phyloP scores from a whole-genome alignment of 2,888 invertebrate genomes.

The Cheiracanthium punctorium region DNA sequence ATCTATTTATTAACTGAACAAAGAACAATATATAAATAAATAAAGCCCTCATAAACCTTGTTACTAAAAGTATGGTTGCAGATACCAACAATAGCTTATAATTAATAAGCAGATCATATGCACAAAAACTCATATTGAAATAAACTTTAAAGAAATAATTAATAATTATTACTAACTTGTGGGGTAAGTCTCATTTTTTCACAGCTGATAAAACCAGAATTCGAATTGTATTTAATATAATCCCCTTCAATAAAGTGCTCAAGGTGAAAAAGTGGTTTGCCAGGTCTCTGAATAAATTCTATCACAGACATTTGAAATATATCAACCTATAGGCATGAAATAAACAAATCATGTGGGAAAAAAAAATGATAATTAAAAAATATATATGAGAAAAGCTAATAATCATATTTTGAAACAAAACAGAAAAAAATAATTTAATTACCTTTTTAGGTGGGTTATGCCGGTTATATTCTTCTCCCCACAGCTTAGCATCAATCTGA shows the following conservation, averaged over 20 bases:
- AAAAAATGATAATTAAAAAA: background rate
- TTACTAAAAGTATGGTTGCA: background rate
- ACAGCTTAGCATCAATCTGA: conserved; percentile 81
- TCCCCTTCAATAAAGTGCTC: conserved; percentile 80
- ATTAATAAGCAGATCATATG: too few relatives aligned
- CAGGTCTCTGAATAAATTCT: conserved; percentile 78
- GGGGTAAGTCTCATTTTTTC: conserved; percentile 78
- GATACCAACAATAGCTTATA: too few relatives aligned
- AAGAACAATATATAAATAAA: background rate
- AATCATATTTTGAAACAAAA: too few relatives aligned
- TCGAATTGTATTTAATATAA: conserved; percentile 80
- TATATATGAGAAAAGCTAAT: too few relatives aligned
- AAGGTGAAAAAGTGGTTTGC: conserved; percentile 78
- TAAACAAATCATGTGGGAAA: conserved; percentile 17
- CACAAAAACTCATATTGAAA: too few relatives aligned
- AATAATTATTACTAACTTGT: conserved; percentile 75
- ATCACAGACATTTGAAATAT: conserved; percentile 80
- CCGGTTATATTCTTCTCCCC: conserved; percentile 80
- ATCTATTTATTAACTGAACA: too few relatives aligned
- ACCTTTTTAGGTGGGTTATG: conserved; percentile 81
- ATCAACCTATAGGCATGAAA: conserved; percentile 76
- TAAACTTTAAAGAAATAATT: background rate
- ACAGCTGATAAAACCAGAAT: conserved; percentile 80
- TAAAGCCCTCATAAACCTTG: background rate
- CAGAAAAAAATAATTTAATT: too few relatives aligned